A percentile compares a stretch with the other conserved stretches of the same genome.
phyloP scores from a whole-genome alignment of 2,888 invertebrate species.

The Drosophila niveifrons region DNA sequence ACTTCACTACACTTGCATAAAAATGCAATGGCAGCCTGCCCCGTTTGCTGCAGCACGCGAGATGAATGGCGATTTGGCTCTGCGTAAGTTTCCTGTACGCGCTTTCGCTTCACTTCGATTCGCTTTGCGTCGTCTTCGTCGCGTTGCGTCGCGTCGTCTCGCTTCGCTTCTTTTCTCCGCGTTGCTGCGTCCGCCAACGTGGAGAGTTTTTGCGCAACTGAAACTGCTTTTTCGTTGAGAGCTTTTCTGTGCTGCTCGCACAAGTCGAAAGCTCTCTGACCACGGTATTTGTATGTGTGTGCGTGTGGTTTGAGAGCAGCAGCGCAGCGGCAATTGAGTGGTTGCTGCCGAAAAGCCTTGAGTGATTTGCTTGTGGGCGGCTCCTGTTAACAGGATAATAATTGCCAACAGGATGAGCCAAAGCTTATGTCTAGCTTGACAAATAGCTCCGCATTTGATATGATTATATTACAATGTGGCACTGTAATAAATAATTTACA shows the following conservation, averaged over 20 bases:
- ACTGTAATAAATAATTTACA: slow-evolving; percentile 4
- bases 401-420: slow-evolving; percentile 37
- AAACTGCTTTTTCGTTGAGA: slow-evolving; percentile 53
- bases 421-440: slow-evolving; percentile 28
- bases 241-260: slow-evolving; percentile 54
- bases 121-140: slow-evolving; percentile 12
- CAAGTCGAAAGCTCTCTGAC: slow-evolving; percentile 52
- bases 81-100: slow-evolving; percentile 41
- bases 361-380: slow-evolving; percentile 35
- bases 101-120: slow-evolving; percentile 25
- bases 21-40: slow-evolving; percentile 15
- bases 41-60: slow-evolving; percentile 59
- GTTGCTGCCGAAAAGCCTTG: slow-evolving; percentile 23
- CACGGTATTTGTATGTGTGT: slow-evolving; percentile 12
- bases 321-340: slow-evolving; percentile 47
- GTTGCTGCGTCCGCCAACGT: slow-evolving; percentile 56
- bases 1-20: slow-evolving; percentile 23
- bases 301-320: slow-evolving; percentile 10
- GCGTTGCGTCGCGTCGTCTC: slow-evolving; percentile 8
- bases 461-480: slow-evolving; percentile 6
- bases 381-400: slow-evolving; percentile 36
- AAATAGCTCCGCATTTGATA: slow-evolving; percentile 10
- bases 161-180: slow-evolving; percentile 26
- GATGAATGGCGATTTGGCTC: slow-evolving; percentile 58
- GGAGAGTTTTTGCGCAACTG: slow-evolving; percentile 77